Base-by-base conservation (phyloP, 2,797 vertebrate genomes). In the Hypotaenidia philippensis region DNA sequence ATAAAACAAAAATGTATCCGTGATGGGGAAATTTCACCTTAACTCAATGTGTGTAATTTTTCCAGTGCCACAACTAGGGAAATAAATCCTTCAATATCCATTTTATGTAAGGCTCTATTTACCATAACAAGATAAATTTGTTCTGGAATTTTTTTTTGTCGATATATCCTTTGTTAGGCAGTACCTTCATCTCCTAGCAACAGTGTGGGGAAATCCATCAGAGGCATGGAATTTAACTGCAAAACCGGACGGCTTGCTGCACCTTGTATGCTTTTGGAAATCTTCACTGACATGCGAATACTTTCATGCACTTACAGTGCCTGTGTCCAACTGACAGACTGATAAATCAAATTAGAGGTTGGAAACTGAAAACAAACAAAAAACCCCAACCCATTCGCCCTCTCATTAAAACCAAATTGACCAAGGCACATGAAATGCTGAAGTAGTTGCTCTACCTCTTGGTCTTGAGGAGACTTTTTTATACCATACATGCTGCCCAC, bases 121-220 rank as follows among this genome's bases (percentile, higher is more conserved):
- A 89, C 90, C 92, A 96, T 83, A 93, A 96, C 87, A 95, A 91
- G 95, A 94, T 84, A 94, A 90, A 94, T 93, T 87, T 88, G 90
- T 94, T 87, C 87, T 79, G 81, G 76, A 95, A 87, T 87, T 9
- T 83, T 83, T 95, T 95, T 95, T 93, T 94, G 92, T 91, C 95
- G 96, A 91, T 96, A 92, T 81, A 71, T 50, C 78, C 68, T 97
- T 96, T 97, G 97, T 98, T 96, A 97, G 93, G 91, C 95, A 97
- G 69, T 95, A 89, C 91, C 95, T 97, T 96, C 92, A 98, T 98
- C 95, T 98, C 98, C 97, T 98, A 98, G 98, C 98, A 98, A 98
- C 97, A 82, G 65, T 91, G 89, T 60, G 94, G 96, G 97, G 95
- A 98, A 98, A 98, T 97, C 97, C 97, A 98, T 97, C 97, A 95